Evolutionary conservation across 2,797 vertebrate genomes (phyloP), one percentile per base, ranked within the genome.

Genomic region (Eutrigla gurnardus): DNA sequence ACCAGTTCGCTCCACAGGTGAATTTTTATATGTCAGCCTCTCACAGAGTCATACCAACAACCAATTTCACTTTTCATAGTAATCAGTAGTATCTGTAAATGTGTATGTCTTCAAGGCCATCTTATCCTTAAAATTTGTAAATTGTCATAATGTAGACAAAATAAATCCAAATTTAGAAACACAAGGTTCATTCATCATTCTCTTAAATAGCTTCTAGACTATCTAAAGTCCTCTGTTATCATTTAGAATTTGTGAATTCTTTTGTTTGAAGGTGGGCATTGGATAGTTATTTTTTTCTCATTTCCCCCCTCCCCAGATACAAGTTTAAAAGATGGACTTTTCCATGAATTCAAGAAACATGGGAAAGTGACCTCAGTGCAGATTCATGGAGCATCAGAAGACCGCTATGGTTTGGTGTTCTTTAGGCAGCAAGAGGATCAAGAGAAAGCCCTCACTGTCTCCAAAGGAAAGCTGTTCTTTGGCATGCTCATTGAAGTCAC

Each of bases 401-500:
- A 99, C 25, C 96, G 98, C 1, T 99, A 99, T 54, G 98, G 98
- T 8, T 94, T 99, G 71, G 98, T 99, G 49, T 99, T 99, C 93
- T 99, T 99, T 86, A 96, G 98, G 76, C 98, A 99, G 85, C 98
- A 98, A 88, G 98, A 99, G 88, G 98, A 99, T 93, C 98, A 99
- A 92, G 98, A 99, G 87, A 99, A 99, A 88, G 98, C 98, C 18
- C 93, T 99, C 3, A 96, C 91, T 47, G 98, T 98, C 60, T 99
- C 98, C 39, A 99, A 99, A 93, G 98, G 97, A 86, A 99, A 99
- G 81, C 97, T 99, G 18, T 99, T 99, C 91, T 99, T 99, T 75
- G 98, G 98, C 80, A 99, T 99, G 98, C 95, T 98, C 86, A 99
- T 99, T 37, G 98, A 99, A 91, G 98, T 99, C 65, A 99, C 97